phyloP scores from a whole-genome alignment of 2,888 invertebrate genomes.

The Trachelus tabidus region DNA sequence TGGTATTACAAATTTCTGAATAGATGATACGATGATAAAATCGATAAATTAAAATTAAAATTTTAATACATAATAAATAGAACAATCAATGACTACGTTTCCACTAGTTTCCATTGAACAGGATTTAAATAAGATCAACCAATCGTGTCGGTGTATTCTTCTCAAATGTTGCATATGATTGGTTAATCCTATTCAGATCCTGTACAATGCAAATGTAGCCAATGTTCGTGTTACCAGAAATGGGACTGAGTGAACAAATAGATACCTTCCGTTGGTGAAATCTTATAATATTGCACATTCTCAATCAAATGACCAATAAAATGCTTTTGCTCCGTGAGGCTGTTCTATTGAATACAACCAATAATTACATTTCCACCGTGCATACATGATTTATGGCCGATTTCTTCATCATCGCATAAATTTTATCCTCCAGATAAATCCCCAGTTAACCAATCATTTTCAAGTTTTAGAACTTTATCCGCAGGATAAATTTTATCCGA shows the following conservation, averaged over 20 bases:
- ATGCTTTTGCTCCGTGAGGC: no score
- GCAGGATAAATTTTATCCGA: no score
- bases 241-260: not conserved
- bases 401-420: no score
- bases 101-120: not conserved
- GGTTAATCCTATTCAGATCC: not conserved
- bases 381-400: not conserved
- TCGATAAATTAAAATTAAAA: not conserved
- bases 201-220: not conserved
- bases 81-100: not conserved
- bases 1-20: not conserved
- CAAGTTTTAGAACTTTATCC: no score
- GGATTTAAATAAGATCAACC: not conserved
- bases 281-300: not conserved
- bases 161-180: not conserved
- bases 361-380: not conserved
- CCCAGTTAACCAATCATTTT: no score
- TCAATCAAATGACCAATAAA: not conserved
- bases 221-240: not conserved
- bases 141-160: not conserved
- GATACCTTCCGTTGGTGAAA: not conserved
- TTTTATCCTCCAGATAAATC: no score
- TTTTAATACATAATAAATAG: not conserved
- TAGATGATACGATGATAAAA: not conserved
- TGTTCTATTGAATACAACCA: not conserved